These are phyloP conservation scores for Lipophrys pholis DNA, from an alignment of 2,113 vertebrate genomes.

Conservation along the genomic window DNA sequence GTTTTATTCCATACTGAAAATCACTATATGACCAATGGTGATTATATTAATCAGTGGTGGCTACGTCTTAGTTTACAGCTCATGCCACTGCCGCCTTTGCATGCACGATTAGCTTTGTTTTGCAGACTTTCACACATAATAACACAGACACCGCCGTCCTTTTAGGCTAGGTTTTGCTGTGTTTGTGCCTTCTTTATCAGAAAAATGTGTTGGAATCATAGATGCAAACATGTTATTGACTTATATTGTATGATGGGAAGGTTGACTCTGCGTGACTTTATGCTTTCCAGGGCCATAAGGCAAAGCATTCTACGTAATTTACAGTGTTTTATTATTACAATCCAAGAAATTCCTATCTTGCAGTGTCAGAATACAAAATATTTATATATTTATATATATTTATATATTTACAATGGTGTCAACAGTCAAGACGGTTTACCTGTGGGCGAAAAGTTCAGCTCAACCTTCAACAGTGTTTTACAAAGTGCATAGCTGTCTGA, in stretches of 20 bases:
- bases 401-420: too few relatives aligned
- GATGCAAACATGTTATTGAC: not conserved
- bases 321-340: too few relatives aligned
- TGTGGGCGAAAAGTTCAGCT: too few relatives aligned
- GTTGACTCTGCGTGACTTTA: too few relatives aligned
- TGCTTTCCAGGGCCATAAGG: too few relatives aligned
- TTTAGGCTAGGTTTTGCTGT: not conserved
- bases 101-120: slow-evolving; percentile 3
- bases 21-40: not conserved
- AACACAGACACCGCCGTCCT: not conserved
- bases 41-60: slow-evolving; percentile 8
- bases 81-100: slow-evolving; percentile 5
- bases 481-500: too few relatives aligned
- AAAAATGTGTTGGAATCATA: not conserved
- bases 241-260: not conserved
- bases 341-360: too few relatives aligned
- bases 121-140: slow-evolving; percentile 5
- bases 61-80: slow-evolving; percentile 1
- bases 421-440: too few relatives aligned
- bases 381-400: too few relatives aligned
- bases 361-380: too few relatives aligned
- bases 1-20: not conserved
- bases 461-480: too few relatives aligned
- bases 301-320: too few relatives aligned
- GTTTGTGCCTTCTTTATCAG: not conserved